Evolutionary conservation across 2,888 invertebrate species (phyloP).

Genomic region (Patella pellucida): DNA sequence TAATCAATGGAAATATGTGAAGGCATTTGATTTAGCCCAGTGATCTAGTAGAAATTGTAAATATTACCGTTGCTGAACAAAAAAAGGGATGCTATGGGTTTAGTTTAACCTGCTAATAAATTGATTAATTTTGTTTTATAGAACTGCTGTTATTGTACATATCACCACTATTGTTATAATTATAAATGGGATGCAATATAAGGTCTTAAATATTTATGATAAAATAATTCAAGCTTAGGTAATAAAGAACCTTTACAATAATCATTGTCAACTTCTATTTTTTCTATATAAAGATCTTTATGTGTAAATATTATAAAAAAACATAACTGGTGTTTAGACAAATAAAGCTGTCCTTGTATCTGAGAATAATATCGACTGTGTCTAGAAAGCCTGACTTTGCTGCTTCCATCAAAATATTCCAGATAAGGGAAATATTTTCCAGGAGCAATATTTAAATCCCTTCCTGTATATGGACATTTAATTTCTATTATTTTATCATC

Average conservation of each 20-base stretch:
- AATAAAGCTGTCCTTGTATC: constrained; percentile 36
- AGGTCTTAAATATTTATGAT: constrained; percentile 22
- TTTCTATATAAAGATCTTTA: constrained; percentile 26
- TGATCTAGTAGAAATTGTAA: too few species aligned
- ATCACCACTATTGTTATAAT: background rate
- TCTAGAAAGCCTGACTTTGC: constrained; percentile 21
- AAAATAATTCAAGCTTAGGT: constrained; percentile 31
- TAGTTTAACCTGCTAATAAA: too few species aligned
- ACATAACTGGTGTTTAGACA: constrained; percentile 23
- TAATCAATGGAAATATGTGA: too few species aligned
- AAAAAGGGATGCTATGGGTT: too few species aligned
- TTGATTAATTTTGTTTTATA: too few species aligned
- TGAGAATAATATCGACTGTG: constrained; percentile 34
- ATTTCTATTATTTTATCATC: constrained; percentile 31
- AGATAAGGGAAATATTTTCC: constrained; percentile 28
- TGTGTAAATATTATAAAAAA: constrained; percentile 32
- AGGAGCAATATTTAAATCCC: constrained; percentile 25
- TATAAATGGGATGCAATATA: constrained; percentile 16
- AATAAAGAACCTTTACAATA: constrained; percentile 23
- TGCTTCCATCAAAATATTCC: background rate
- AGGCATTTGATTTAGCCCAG: too few species aligned
- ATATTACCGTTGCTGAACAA: too few species aligned
- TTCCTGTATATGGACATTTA: constrained; percentile 38
- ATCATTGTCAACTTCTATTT: constrained; percentile 20
- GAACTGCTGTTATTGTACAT: too few species aligned